A percentile compares a stretch with the other conserved stretches of the same genome.
These are phyloP conservation scores for Porites rus DNA, from an alignment of 92 coral and sea anemone genomes.

Conservation along the genomic window DNA sequence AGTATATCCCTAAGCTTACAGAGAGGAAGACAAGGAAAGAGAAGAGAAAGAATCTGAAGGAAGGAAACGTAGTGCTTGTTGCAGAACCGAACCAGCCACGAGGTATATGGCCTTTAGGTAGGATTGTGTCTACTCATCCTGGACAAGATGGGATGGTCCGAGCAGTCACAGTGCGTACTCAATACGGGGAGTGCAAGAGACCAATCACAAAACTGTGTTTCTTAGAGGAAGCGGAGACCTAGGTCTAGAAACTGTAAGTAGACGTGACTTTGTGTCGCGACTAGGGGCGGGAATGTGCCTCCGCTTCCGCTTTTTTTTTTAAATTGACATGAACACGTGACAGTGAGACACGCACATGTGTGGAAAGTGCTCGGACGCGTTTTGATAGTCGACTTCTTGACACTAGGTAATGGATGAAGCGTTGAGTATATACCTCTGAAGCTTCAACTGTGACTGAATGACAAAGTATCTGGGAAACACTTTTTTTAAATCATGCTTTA, in stretches of 20 bases:
- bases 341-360: too few relatives aligned
- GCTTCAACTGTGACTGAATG: too few relatives aligned
- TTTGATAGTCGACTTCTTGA: too few relatives aligned
- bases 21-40: conserved; percentile 19
- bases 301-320: background rate
- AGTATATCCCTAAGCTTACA: background rate
- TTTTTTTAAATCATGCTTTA: too few relatives aligned
- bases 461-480: too few relatives aligned
- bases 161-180: conserved; percentile 5
- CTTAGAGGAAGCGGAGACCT: background rate
- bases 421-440: too few relatives aligned
- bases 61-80: conserved; percentile 32
- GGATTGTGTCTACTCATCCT: conserved; percentile 15
- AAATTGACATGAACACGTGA: background rate
- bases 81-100: conserved; percentile 41
- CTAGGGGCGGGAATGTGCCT: conserved; percentile 8
- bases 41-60: background rate
- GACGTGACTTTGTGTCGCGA: conserved; percentile 9
- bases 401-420: too few relatives aligned
- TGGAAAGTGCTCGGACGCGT: too few relatives aligned
- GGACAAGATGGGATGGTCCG: background rate
- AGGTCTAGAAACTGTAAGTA: background rate
- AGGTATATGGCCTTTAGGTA: conserved; percentile 44
- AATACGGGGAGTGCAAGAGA: conserved; percentile 28
- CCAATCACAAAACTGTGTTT: conserved; percentile 4